Evolutionary conservation across 2,888 invertebrate species (phyloP).

Genomic region (Nudaria mundana): DNA sequence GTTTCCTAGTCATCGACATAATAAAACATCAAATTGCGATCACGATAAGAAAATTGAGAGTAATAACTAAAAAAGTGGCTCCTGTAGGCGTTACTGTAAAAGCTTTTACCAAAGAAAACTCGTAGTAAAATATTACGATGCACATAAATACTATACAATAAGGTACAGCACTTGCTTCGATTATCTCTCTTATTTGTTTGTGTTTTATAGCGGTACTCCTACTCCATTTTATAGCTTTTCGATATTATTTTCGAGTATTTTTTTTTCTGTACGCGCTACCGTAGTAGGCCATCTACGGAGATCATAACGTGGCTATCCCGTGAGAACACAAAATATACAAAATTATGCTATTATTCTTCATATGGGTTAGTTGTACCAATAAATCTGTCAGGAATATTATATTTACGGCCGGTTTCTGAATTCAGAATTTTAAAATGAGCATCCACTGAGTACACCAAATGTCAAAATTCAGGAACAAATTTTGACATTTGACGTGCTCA

Average conservation of each 20-base stretch:
- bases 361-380: too few species aligned
- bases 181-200: constrained; percentile 75
- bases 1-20: constrained; percentile 29
- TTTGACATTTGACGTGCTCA: too few species aligned
- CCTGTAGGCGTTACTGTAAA: constrained; percentile 39
- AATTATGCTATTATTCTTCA: too few species aligned
- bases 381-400: too few species aligned
- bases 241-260: constrained; percentile 76
- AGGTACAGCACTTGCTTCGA: constrained; percentile 69
- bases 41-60: constrained; percentile 29
- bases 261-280: constrained; percentile 57
- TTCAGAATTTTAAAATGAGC: too few species aligned
- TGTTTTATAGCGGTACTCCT: constrained; percentile 71
- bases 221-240: constrained; percentile 69
- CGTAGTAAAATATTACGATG: constrained; percentile 75
- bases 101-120: constrained; percentile 61
- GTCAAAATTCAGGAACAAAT: too few species aligned
- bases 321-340: constrained; percentile 17
- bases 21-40: constrained; percentile 26
- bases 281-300: constrained; percentile 30
- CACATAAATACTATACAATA: constrained; percentile 73
- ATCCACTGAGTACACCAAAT: too few species aligned
- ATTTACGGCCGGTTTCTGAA: too few species aligned
- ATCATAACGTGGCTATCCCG: constrained; percentile 42
- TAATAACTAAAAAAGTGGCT: constrained; percentile 34